Evolutionary conservation across 1,140 invertebrate species (phyloP).

Genomic region (Lasioglossum baleicum): DNA sequence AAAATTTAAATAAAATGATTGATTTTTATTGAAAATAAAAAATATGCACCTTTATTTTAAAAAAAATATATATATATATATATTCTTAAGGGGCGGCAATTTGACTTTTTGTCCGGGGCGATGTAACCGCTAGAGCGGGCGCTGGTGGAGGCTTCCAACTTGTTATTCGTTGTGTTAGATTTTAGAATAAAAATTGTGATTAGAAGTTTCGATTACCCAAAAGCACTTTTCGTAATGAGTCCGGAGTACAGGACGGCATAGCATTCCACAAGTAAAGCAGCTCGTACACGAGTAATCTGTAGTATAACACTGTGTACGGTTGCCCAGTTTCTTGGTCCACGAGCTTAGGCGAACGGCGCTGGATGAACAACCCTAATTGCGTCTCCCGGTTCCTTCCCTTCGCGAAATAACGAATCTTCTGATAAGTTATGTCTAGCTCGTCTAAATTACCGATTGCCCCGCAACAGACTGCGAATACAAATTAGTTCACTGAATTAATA

Average conservation of each 20-base stretch:
- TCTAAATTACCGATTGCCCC: constrained; percentile 79
- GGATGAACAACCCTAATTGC: constrained; percentile 72
- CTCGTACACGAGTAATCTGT: constrained; percentile 84
- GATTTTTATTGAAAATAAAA: no score
- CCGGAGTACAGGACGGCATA: constrained; percentile 82
- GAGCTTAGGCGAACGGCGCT: constrained; percentile 68
- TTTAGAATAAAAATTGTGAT: no score
- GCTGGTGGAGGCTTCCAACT: no score
- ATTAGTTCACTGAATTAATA: not conserved
- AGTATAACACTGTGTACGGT: constrained; percentile 75
- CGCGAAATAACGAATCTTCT: constrained; percentile 75
- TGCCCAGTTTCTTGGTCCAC: constrained; percentile 63
- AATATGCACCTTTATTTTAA: no score
- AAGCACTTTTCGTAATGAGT: constrained; percentile 79
- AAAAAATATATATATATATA: no score
- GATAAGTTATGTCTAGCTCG: constrained; percentile 72
- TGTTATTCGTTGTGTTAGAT: no score
- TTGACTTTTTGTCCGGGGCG: no score
- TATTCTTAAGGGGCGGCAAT: no score
- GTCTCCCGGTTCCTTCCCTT: constrained; percentile 66
- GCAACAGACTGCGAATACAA: constrained; percentile 77
- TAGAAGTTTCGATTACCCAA: constrained; percentile 67
- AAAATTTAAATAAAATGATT: no score
- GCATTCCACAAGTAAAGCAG: constrained; percentile 88
- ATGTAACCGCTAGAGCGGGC: no score